phyloP scores from a whole-genome alignment of 2,888 invertebrate genomes.

The Melipona beecheii region DNA sequence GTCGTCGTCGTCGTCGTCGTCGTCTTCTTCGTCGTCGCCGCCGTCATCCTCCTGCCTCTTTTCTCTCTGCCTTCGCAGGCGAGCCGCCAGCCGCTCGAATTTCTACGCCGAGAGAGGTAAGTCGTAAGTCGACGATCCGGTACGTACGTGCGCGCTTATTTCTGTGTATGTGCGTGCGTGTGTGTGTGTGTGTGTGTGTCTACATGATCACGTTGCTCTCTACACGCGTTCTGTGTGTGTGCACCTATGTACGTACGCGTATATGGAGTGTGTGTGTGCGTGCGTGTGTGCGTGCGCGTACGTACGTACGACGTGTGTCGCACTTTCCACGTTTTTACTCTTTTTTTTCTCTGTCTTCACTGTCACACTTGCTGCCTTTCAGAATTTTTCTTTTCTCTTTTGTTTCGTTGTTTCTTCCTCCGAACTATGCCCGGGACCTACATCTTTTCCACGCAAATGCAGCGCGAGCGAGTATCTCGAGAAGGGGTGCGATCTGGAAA shows the following conservation, averaged over 20 bases:
- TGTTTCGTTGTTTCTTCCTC: too few species aligned
- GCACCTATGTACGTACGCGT: too few species aligned
- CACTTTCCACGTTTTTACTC: slow-evolving; percentile 39
- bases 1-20: slow-evolving; percentile 67
- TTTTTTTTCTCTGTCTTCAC: background rate
- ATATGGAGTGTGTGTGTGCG: too few species aligned
- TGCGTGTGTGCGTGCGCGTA: background rate
- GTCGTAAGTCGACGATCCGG: slow-evolving; percentile 65
- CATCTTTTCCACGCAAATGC: background rate
- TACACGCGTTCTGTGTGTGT: too few species aligned
- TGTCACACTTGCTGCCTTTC: too few species aligned
- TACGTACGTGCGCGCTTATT: slow-evolving; percentile 30
- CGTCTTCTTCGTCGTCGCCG: slow-evolving; percentile 74
- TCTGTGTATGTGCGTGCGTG: slow-evolving; percentile 2
- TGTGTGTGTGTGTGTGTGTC: background rate
- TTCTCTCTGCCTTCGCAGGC: slow-evolving; percentile 40
- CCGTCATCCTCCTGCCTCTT: slow-evolving; percentile 55
- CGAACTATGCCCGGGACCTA: too few species aligned
- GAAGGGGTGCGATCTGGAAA: background rate
- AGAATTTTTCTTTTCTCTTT: too few species aligned
- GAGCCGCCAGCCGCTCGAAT: slow-evolving; percentile 55
- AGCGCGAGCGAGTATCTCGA: background rate
- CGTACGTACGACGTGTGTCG: slow-evolving; percentile 38
- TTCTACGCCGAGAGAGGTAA: slow-evolving; percentile 65
- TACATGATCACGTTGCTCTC: too few species aligned